Percentiles rank a stretch among this genome's conserved stretches.
Evolutionary conservation across 2,888 invertebrate species (phyloP).

Genomic region (Panzeria rudis): DNA sequence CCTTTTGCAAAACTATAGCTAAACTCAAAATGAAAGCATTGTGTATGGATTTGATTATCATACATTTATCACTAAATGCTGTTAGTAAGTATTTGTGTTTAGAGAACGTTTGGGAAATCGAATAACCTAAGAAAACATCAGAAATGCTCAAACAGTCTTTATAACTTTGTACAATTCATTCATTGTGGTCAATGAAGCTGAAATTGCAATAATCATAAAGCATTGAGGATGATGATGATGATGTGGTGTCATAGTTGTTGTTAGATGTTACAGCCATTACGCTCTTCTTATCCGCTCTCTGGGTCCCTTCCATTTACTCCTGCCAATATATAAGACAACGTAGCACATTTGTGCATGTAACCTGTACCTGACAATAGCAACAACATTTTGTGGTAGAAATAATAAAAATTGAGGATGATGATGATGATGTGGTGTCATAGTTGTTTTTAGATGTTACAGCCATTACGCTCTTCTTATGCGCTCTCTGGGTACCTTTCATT

Average conservation of each 20-base stretch:
- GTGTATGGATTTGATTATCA: conserved; percentile 30
- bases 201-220: conserved; percentile 59
- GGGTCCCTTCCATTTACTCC: neutral
- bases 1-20: neutral
- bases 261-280: neutral
- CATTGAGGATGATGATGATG: neutral
- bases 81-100: neutral
- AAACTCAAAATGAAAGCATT: conserved; percentile 39
- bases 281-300: neutral
- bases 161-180: conserved; percentile 1
- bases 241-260: neutral
- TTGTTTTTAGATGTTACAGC: neutral
- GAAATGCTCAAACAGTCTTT: neutral
- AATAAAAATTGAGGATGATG: neutral
- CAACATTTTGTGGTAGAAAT: conserved; percentile 22
- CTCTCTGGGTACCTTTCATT: neutral
- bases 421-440: neutral
- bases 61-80: conserved; percentile 35
- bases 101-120: neutral
- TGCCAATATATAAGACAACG: neutral
- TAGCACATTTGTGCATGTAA: neutral
- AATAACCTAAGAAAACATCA: neutral
- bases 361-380: conserved; percentile 17
- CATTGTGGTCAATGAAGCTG: conserved; percentile 50
- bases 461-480: neutral